A percentile compares a stretch with the other conserved stretches of the same genome.
These are phyloP conservation scores for Fregata magnificens DNA, from an alignment of 2,113 vertebrate species.

Conservation along the genomic window DNA sequence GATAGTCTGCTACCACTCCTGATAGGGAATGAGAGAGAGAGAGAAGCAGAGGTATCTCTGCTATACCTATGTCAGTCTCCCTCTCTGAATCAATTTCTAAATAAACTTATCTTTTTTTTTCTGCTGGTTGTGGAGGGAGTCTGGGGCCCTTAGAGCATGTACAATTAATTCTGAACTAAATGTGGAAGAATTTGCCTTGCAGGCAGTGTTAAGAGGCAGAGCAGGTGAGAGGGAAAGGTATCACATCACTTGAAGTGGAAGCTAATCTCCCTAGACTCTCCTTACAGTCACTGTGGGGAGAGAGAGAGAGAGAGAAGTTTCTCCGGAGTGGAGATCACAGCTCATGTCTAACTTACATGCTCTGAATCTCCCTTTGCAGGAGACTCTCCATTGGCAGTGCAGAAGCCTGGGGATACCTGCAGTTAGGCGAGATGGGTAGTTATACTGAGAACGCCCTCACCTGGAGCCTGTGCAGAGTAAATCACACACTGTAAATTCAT, in stretches of 20 bases:
- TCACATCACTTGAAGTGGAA: neutral
- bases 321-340: neutral
- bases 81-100: neutral
- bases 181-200: neutral
- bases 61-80: neutral
- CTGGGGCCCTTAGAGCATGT: neutral
- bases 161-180: neutral
- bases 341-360: neutral
- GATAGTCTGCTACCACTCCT: neutral
- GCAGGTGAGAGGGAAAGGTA: neutral
- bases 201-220: neutral
- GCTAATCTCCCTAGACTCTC: neutral
- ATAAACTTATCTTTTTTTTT: neutral
- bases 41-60: neutral
- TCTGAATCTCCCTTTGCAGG: neutral
- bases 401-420: neutral
- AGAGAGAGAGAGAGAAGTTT: neutral
- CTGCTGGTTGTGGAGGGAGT: neutral
- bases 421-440: neutral
- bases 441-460: neutral
- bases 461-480: neutral
- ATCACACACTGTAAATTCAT: neutral
- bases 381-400: rapidly evolving
- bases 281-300: too few relatives aligned
- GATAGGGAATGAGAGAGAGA: neutral